These are phyloP conservation scores for Odocoileus virginianus DNA, from an alignment of 2,113 vertebrate species.

Conservation along the genomic window DNA sequence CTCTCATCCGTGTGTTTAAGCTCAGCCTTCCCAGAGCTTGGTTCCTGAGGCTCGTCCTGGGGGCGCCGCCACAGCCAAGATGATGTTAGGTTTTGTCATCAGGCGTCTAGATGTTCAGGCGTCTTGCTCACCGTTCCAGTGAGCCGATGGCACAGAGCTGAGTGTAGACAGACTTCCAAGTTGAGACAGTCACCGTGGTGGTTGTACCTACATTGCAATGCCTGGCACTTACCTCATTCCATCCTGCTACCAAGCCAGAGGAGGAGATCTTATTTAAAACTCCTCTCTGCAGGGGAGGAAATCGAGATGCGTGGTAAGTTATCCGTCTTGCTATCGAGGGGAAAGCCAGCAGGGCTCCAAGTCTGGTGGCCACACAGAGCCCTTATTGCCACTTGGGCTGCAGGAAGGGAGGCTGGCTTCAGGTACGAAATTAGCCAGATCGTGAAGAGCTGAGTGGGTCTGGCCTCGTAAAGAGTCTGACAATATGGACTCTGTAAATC, in stretches of 20 bases:
- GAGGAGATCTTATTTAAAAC: neutral
- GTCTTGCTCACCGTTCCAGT: neutral
- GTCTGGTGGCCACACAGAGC: rapidly evolving
- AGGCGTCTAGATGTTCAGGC: neutral
- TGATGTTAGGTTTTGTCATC: neutral
- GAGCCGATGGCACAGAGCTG: neutral
- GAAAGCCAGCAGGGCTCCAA: neutral
- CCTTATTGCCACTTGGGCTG: neutral
- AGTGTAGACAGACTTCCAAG: neutral
- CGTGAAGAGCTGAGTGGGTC: neutral
- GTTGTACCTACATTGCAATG: rapidly evolving
- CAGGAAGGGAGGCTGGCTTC: neutral
- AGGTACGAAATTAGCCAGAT: neutral
- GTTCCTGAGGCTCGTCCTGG: neutral
- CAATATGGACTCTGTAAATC: neutral
- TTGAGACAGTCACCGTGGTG: rapidly evolving
- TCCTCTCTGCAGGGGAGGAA: neutral
- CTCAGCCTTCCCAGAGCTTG: neutral
- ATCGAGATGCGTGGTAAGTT: neutral
- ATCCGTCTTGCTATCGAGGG: rapidly evolving
- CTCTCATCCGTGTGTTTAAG: neutral
- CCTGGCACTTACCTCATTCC: neutral
- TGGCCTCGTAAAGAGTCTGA: neutral
- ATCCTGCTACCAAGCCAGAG: neutral
- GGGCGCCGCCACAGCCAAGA: neutral